Percentiles rank a stretch among this genome's conserved stretches.
Evolutionary conservation across 2,888 invertebrate species (phyloP).

Genomic region (Pseudococcus viburni): DNA sequence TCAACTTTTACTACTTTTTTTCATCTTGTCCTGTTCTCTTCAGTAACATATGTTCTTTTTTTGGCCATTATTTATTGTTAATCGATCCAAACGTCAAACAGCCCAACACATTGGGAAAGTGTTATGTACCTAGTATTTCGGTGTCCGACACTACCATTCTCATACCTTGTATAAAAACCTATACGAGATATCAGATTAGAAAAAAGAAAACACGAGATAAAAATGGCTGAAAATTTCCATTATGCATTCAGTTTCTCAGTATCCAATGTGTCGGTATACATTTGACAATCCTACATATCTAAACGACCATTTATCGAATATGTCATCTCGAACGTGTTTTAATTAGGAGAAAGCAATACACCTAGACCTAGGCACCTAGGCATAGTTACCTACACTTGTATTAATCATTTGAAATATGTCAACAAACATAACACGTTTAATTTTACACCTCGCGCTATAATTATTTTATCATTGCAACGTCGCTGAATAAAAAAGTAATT

Average conservation of each 20-base stretch:
- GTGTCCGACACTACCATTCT: not conserved
- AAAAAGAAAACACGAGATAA: constrained; percentile 6
- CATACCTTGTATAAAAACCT: not conserved
- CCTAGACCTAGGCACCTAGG: no score
- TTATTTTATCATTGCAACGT: not conserved
- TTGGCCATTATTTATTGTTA: constrained; percentile 41
- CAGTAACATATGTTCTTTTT: constrained; percentile 28
- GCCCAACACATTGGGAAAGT: constrained; percentile 5
- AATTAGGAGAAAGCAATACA: constrained; percentile 35
- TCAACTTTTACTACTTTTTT: constrained; percentile 22
- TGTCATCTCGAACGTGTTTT: constrained; percentile 24
- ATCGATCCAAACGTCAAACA: constrained; percentile 19
- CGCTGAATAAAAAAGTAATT: constrained; percentile 23
- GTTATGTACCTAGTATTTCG: not conserved
- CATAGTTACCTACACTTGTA: no score
- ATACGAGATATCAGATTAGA: not conserved
- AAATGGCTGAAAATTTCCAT: not conserved
- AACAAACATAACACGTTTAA: constrained; percentile 44
- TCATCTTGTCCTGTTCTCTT: not conserved
- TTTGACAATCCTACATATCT: not conserved
- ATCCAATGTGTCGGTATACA: not conserved
- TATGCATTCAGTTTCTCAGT: not conserved
- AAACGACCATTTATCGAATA: constrained; percentile 8
- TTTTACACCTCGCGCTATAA: constrained; percentile 21
- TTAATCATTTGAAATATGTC: constrained; percentile 29